A percentile compares a stretch with the other conserved stretches of the same genome.
Evolutionary conservation across 2,113 vertebrate species (phyloP).

Genomic region (Macquaria australasica): DNA sequence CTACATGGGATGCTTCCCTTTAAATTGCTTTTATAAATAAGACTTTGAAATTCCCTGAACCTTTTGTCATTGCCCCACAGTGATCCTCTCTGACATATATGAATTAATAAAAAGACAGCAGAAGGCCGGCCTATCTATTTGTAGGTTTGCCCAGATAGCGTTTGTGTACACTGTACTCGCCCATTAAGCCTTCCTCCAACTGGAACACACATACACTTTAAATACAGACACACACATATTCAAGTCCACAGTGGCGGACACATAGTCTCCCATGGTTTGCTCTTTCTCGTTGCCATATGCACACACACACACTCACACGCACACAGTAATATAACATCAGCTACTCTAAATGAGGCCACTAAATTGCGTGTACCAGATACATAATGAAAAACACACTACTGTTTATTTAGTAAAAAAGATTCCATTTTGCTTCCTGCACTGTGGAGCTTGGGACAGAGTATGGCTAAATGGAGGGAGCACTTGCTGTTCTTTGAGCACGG

Average conservation of each 20-base stretch:
- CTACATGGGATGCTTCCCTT: constrained; percentile 32
- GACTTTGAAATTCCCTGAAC: constrained; percentile 54
- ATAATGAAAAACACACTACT: constrained; percentile 44
- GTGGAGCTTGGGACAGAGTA: constrained; percentile 20
- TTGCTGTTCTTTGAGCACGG: constrained; percentile 49
- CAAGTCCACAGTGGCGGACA: constrained; percentile 1
- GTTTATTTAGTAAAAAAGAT: constrained; percentile 33
- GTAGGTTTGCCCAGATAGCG: constrained; percentile 58
- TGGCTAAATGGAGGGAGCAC: constrained; percentile 35
- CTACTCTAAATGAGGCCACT: constrained; percentile 40
- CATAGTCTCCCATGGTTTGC: constrained; percentile 1
- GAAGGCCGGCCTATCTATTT: constrained; percentile 69
- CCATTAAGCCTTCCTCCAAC: neutral
- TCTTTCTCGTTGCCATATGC: constrained; percentile 1
- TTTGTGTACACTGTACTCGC: neutral
- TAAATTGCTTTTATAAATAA: constrained; percentile 54
- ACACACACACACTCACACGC: neutral
- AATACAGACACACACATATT: constrained; percentile 24
- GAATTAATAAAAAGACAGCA: constrained; percentile 72
- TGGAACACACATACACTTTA: constrained; percentile 32
- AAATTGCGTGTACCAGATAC: constrained; percentile 34
- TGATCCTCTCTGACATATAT: constrained; percentile 69
- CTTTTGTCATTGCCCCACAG: constrained; percentile 39
- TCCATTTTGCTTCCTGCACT: constrained; percentile 25
- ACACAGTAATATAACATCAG: constrained; percentile 24